Base-by-base conservation (phyloP, 2,797 vertebrate genomes). In the Gobionotothen gibberifrons region DNA sequence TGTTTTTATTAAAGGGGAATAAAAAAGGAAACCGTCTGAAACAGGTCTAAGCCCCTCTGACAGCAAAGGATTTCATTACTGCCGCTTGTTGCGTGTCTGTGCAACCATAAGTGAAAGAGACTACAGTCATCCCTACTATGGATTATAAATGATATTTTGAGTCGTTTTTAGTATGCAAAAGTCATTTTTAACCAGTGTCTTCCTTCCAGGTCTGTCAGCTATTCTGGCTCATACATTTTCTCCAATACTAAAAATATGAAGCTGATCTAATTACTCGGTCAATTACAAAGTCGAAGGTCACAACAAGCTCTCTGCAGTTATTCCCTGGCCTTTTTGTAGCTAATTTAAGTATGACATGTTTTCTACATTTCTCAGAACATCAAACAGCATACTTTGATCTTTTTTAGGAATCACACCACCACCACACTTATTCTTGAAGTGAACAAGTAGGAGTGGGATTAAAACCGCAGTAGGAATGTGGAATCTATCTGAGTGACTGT, bases 1-100 rank as follows among this genome's bases (percentile, higher is more conserved):
- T 69, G 32, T 84, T 92, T 94, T 94, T 93, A 94, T 93, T 92
- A 91, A 90, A 93, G 71, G 44, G 51, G 79, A 85, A 88, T 87
- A 90, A 87, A 88, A 84, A 89, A 86, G 76, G 82, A 90, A 90
- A 86, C 72, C 59, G 53, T 86, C 78, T 89, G 86, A 89, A 89
- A 89, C 72, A 76, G 81, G 72, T 79, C 72, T 89, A 88, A 92
- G 81, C 82, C 76, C 61, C 60, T 82, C 72, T 85, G 80, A 87
- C 85, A 79, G 82, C 44, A 54, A 69, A 82, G 80, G 74, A 88
- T 90, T 93, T 91, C 80, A 92, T 91, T 87, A 90, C 69, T 71
- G 78, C 62, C 54, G 75, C 76, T 76, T 71, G 74, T 11, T 59
- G 43, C 49, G 70, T 76, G 59, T 69, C 60, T 73, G 70, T 53